Conservation (phyloP, 2,797 vertebrate genomes). For the Aeoliscus strigatus region DNA sequence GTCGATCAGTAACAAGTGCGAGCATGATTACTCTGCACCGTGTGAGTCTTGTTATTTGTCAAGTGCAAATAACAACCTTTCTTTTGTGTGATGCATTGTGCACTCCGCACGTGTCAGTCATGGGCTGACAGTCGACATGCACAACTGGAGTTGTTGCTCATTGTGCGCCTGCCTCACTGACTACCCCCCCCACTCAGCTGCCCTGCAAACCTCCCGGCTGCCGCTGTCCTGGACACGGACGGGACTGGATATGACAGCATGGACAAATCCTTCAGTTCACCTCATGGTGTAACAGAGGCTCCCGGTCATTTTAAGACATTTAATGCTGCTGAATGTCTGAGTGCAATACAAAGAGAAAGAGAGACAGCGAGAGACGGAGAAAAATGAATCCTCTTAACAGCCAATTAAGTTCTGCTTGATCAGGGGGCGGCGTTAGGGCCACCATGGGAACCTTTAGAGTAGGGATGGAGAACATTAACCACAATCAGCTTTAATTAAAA, state of each 20-base stretch:
- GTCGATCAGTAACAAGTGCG: slow-evolving; percentile 27
- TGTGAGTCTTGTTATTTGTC: slow-evolving; percentile 24
- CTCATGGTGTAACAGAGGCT: slow-evolving; percentile 38
- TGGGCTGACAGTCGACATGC: too few relatives aligned
- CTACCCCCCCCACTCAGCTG: slow-evolving; percentile 24
- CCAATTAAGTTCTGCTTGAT: slow-evolving; percentile 58
- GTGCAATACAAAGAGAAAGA: slow-evolving; percentile 8
- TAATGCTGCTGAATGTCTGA: slow-evolving; percentile 37
- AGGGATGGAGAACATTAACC: slow-evolving; percentile 54
- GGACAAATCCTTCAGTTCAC: slow-evolving; percentile 34
- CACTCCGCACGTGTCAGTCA: too few relatives aligned
- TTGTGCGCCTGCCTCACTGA: slow-evolving; percentile 38
- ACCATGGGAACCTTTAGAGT: slow-evolving; percentile 48
- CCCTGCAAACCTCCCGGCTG: slow-evolving; percentile 20
- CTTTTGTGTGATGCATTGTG: slow-evolving; percentile 21
- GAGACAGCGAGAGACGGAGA: too few relatives aligned
- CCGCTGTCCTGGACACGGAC: slow-evolving; percentile 33
- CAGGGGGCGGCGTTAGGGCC: slow-evolving; percentile 42
- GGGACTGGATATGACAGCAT: slow-evolving; percentile 40
- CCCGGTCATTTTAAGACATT: slow-evolving; percentile 23
- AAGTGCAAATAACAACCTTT: slow-evolving; percentile 19
- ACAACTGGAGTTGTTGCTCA: slow-evolving; percentile 19
- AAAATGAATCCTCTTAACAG: too few relatives aligned
- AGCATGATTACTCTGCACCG: slow-evolving; percentile 26
- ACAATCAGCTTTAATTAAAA: slow-evolving; percentile 64